Evolutionary conservation across 2,797 vertebrate species (phyloP).

Genomic region (Trematocara caparti): DNA sequence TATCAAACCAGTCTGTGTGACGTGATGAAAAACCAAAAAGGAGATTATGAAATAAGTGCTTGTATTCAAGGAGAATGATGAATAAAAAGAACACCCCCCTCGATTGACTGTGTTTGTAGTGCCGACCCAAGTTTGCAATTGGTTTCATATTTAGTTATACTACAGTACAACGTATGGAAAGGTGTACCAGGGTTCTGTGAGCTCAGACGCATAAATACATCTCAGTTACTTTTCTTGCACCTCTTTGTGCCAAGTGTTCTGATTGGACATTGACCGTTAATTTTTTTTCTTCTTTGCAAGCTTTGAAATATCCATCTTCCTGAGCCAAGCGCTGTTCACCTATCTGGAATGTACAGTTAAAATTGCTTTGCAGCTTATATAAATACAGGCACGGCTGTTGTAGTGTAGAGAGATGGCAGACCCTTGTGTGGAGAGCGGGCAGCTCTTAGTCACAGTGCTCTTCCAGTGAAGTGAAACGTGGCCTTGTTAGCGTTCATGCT

Average conservation of each 20-base stretch:
- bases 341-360: constrained; percentile 80
- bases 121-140: constrained; percentile 63
- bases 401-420: constrained; percentile 50
- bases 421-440: constrained; percentile 27
- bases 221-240: constrained; percentile 66
- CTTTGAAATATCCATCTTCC: constrained; percentile 63
- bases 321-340: constrained; percentile 73
- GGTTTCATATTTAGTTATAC: constrained; percentile 69
- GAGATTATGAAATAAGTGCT: constrained; percentile 40
- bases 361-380: constrained; percentile 71
- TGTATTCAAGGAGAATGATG: not conserved
- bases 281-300: not conserved
- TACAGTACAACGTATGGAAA: constrained; percentile 67
- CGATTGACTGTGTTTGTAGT: constrained; percentile 45
- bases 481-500: constrained; percentile 16
- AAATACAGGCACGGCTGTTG: constrained; percentile 63
- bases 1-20: constrained; percentile 48
- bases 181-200: constrained; percentile 56
- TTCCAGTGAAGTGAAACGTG: constrained; percentile 14
- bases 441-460: constrained; percentile 29
- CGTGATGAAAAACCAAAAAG: constrained; percentile 50
- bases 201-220: constrained; percentile 72
- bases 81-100: constrained; percentile 5
- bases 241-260: constrained; percentile 64
- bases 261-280: constrained; percentile 64